phyloP scores from a whole-genome alignment of 2,113 vertebrate genomes.

The Tyrannus savana region DNA sequence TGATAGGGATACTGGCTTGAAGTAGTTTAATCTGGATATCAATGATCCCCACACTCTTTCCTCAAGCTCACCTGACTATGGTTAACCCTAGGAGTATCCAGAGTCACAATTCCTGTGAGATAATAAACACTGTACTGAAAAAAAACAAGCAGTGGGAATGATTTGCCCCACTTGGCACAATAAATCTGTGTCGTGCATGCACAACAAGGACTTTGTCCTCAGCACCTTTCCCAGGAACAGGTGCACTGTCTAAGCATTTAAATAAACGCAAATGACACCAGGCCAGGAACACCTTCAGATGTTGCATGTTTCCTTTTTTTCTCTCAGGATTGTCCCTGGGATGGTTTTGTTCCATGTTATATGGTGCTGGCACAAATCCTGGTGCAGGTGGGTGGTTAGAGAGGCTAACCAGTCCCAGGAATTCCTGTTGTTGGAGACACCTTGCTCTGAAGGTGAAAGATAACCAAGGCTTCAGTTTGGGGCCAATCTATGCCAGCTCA shows the following conservation, averaged over 20 bases:
- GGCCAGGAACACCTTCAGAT: background rate
- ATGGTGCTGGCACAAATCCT: background rate
- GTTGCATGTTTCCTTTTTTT: background rate
- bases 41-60: background rate
- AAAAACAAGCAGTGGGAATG: background rate
- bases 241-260: background rate
- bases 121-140: background rate
- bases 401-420: background rate
- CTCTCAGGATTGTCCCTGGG: background rate
- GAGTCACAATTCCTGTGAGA: background rate
- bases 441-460: background rate
- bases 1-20: background rate
- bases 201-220: background rate
- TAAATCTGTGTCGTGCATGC: fast-evolving
- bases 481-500: background rate
- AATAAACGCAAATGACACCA: background rate
- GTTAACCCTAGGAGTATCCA: background rate
- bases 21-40: background rate
- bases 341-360: background rate
- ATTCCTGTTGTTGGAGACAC: background rate
- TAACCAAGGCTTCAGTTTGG: background rate
- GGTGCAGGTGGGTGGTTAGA: background rate
- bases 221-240: background rate
- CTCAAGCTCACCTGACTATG: background rate
- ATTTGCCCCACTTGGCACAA: background rate